Evolutionary conservation across 2,797 vertebrate genomes (phyloP).

Genomic region (Neopelma chrysocephalum): DNA sequence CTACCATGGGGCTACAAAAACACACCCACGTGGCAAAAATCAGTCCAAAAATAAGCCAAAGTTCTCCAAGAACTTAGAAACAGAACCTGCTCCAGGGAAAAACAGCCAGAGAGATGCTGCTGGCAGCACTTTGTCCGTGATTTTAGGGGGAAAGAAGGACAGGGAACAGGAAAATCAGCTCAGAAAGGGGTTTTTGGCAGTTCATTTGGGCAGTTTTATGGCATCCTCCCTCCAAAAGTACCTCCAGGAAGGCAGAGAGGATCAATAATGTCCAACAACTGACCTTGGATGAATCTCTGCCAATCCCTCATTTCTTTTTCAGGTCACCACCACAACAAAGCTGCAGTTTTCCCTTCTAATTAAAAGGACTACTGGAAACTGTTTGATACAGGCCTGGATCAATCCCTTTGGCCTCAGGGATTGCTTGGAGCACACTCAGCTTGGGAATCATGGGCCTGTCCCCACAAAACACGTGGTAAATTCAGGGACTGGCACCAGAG

Average conservation of each 20-base stretch:
- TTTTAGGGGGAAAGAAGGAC: not conserved
- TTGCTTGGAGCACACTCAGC: not conserved
- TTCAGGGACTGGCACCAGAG: not conserved
- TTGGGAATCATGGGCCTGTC: not conserved
- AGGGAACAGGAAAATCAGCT: not conserved
- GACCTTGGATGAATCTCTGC: not conserved
- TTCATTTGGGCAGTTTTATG: not conserved
- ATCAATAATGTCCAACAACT: not conserved
- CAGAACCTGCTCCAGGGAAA: not conserved
- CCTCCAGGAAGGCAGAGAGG: not conserved
- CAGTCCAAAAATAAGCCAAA: not conserved
- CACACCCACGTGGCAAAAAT: not conserved
- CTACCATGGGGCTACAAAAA: not conserved
- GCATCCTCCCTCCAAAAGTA: not conserved
- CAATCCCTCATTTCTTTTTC: conserved; percentile 4
- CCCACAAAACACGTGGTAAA: not conserved
- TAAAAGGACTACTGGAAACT: conserved; percentile 36
- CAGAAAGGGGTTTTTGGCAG: not conserved
- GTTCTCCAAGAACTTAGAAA: not conserved
- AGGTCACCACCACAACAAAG: conserved; percentile 21
- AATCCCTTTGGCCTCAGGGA: not conserved
- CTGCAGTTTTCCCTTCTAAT: not conserved
- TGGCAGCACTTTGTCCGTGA: accelerated
- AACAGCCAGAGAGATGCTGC: not conserved
- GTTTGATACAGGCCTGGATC: not conserved